Percentiles rank a stretch among this genome's conserved stretches.
Evolutionary conservation across 2,888 invertebrate species (phyloP).

Genomic region (Rambutsinella grinnellia): DNA sequence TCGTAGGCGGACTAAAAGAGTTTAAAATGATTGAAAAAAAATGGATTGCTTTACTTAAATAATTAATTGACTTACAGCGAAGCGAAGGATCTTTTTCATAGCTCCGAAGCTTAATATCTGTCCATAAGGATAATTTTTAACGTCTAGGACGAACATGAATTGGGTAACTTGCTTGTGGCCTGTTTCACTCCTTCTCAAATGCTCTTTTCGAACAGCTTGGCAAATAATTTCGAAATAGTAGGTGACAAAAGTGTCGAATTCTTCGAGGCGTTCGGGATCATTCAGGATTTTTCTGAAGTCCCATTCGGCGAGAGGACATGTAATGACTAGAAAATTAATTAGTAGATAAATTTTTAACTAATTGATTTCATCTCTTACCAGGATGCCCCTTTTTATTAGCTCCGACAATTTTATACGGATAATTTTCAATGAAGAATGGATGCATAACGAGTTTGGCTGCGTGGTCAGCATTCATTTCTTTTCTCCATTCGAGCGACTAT

Average conservation of each 20-base stretch:
- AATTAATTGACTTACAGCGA: conserved; percentile 1
- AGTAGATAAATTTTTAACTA: no score
- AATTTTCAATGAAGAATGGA: no score
- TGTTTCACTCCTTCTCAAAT: not conserved
- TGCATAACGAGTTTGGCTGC: no score
- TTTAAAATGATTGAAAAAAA: not conserved
- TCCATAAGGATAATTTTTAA: conserved; percentile 13
- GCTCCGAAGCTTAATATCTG: conserved; percentile 13
- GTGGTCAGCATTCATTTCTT: no score
- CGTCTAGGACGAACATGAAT: conserved; percentile 1
- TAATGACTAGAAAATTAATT: no score
- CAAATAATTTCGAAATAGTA: conserved; percentile 6
- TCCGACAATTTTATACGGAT: no score
- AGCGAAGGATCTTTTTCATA: conserved; percentile 3
- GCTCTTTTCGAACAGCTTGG: not conserved
- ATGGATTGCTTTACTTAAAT: not conserved
- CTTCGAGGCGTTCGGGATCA: not conserved
- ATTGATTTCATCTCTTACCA: no score
- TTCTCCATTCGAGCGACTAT: no score
- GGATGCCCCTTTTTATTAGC: no score
- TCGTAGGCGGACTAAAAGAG: conserved; percentile 8
- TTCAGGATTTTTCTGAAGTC: not conserved
- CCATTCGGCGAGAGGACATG: not conserved
- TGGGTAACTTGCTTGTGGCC: conserved; percentile 15
- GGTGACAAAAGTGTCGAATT: conserved; percentile 5